Conservation (phyloP, 2,797 vertebrate species). For the Thalassophryne amazonica region DNA sequence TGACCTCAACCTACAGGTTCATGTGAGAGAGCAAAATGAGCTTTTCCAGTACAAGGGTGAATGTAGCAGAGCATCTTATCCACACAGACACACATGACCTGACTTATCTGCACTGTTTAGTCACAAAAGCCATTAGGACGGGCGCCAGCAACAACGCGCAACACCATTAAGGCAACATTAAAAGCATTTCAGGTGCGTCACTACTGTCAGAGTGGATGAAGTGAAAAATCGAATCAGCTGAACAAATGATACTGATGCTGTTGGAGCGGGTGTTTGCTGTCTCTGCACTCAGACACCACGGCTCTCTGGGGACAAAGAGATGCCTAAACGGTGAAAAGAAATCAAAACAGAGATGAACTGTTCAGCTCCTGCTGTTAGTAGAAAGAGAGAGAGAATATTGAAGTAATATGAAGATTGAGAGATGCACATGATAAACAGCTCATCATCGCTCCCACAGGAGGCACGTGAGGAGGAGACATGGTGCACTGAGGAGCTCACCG, state of each 20-base stretch:
- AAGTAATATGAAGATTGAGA: not conserved
- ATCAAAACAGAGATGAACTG: not conserved
- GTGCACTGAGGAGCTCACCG: slow-evolving; percentile 6
- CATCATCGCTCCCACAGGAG: not conserved
- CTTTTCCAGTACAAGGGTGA: too few species aligned
- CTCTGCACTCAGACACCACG: slow-evolving; percentile 11
- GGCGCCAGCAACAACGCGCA: not conserved
- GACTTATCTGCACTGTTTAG: not conserved
- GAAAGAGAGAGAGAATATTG: not conserved
- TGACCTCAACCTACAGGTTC: too few species aligned
- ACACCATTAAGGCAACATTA: slow-evolving; percentile 1
- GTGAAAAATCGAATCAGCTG: slow-evolving; percentile 22
- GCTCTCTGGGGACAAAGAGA: not conserved
- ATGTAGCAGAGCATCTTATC: too few species aligned
- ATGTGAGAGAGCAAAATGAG: too few species aligned
- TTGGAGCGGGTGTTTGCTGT: slow-evolving; percentile 4
- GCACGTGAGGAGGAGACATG: slow-evolving; percentile 1
- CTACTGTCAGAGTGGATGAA: not conserved
- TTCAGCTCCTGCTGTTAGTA: not conserved
- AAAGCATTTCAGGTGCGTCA: slow-evolving; percentile 14
- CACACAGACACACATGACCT: not conserved
- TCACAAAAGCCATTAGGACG: slow-evolving; percentile 22
- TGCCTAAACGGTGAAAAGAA: not conserved
- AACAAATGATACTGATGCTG: not conserved
- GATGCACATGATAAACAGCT: slow-evolving; percentile 16